Evolutionary conservation across 2,888 invertebrate species (phyloP).

Genomic region (Selenia dentaria): DNA sequence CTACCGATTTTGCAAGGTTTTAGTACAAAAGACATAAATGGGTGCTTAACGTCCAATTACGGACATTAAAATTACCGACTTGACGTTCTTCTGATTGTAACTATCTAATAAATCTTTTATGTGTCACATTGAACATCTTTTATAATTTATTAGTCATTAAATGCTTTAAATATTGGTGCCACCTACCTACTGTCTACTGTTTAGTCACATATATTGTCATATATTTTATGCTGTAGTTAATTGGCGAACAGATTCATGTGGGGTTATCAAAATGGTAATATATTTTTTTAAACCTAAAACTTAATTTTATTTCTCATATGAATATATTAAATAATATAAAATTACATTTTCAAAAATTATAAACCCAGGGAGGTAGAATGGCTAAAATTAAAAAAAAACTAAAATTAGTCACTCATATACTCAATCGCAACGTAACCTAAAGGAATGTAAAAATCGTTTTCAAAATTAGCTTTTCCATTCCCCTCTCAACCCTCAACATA

Average conservation of each 20-base stretch:
- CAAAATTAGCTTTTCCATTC: slow-evolving; percentile 32
- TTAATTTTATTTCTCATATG: too few relatives aligned
- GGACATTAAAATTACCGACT: slow-evolving; percentile 20
- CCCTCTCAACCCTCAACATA: slow-evolving; percentile 31
- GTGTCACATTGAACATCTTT: slow-evolving; percentile 19
- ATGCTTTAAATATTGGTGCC: slow-evolving; percentile 9
- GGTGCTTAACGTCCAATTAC: slow-evolving; percentile 16
- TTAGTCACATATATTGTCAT: neutral
- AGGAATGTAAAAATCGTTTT: slow-evolving; percentile 27
- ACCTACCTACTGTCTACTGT: neutral
- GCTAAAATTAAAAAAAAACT: neutral
- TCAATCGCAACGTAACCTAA: slow-evolving; percentile 9
- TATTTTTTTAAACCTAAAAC: too few relatives aligned
- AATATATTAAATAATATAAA: too few relatives aligned
- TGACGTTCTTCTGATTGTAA: slow-evolving; percentile 12
- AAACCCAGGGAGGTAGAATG: neutral
- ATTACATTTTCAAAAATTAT: too few relatives aligned
- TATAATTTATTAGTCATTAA: slow-evolving; percentile 21
- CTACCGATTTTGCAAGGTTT: slow-evolving; percentile 3
- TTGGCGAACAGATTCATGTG: too few relatives aligned
- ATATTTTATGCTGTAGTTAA: too few relatives aligned
- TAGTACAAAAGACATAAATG: slow-evolving; percentile 21
- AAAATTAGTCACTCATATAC: slow-evolving; percentile 7
- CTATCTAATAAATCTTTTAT: slow-evolving; percentile 19
- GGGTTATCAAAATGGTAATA: too few relatives aligned